Evolutionary conservation across 2,797 vertebrate genomes (phyloP), one percentile per base, ranked within the genome.

Genomic region (Percopsis omiscomaycus): DNA sequence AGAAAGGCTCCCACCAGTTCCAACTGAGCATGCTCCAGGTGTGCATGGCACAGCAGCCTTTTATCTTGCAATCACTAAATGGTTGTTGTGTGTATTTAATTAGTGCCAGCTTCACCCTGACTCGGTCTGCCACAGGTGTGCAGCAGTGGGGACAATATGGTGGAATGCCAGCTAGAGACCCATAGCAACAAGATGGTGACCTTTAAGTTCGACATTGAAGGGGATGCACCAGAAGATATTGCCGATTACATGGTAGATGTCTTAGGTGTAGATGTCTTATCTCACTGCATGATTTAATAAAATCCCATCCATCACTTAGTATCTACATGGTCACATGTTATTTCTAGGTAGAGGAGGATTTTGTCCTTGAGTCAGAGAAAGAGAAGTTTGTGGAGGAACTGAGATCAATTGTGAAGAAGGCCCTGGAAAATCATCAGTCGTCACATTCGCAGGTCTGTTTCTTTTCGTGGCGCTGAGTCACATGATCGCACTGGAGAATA

Each of bases 101-200:
- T n/a, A 58, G 6, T 12, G 12, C 48, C 0, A 32, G 10, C 6
- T 29, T 10, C 57, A 28, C 44, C 16, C 27, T 2, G 1, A 50
- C 59, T 2, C 47, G 67, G n/a, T 60, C 44, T 5, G 64, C 8
- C 46, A 1, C 56, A 97, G 96, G 95, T 97, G 37, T 98, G 95
- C 0, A 84, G 89, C 12, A 93, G 89, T 30, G 96, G 96, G 44
- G 96, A 98, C 86, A 98, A 97, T 77, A 95, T 96, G 91, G 95
- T 98, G 27, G 96, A 98, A 65, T 98, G 96, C 78, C 96, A 98
- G 68, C 78, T 98, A 60, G 96, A 98, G 86, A 98, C 96, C 2
- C 96, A 98, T 46, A 97, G 92, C 84, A 95, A 96, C 84, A 98
- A 97, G 82, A 98, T 96, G 96, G 96, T 98, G 66, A 98, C 96